phyloP scores from a whole-genome alignment of 2,113 vertebrate species.

The Neogobius melanostomus region DNA sequence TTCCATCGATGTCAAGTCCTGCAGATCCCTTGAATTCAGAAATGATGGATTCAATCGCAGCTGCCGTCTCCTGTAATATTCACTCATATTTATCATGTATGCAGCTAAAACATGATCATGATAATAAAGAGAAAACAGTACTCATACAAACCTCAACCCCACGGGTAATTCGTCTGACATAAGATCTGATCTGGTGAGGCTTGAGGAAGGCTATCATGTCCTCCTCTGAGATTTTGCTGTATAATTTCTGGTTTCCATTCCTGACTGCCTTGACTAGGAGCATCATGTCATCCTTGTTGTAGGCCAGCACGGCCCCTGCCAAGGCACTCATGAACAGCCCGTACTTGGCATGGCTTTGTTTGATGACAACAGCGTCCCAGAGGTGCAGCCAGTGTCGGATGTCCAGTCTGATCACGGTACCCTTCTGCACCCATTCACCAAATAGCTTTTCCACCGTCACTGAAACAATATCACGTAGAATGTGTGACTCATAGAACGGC shows the following conservation, averaged over 20 bases:
- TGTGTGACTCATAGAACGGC: too few species aligned
- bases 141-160: too few species aligned
- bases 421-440: not conserved
- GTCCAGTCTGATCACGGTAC: not conserved
- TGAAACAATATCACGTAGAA: not conserved
- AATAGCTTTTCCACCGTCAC: not conserved
- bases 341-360: not conserved
- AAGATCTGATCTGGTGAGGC: not conserved
- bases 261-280: not conserved
- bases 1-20: conserved; percentile 15
- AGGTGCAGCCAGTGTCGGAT: not conserved
- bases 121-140: too few species aligned
- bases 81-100: too few species aligned
- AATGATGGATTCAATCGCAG: not conserved
- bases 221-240: not conserved
- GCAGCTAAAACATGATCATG: too few species aligned
- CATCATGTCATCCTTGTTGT: not conserved
- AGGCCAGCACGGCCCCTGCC: not conserved
- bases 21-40: conserved; percentile 7
- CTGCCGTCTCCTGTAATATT: too few species aligned
- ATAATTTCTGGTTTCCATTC: not conserved
- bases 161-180: not conserved
- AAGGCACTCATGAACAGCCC: not conserved
- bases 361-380: too few species aligned
- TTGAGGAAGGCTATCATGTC: not conserved